Evolutionary conservation across 2,888 invertebrate species (phyloP).

Genomic region (Tipula lateralis): DNA sequence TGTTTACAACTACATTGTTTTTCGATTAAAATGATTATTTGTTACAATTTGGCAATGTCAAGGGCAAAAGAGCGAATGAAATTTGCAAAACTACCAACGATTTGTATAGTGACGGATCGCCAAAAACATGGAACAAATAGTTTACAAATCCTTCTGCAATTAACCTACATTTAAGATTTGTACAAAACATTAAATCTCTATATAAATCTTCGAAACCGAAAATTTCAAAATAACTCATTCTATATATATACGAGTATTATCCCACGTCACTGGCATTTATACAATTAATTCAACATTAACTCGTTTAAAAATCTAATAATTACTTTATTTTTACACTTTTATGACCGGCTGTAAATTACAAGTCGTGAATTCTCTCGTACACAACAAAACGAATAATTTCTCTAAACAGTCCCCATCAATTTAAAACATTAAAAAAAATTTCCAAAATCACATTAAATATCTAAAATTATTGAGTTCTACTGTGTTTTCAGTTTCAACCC

Average conservation of each 20-base stretch:
- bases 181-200: neutral
- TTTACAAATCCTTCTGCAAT: neutral
- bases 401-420: neutral
- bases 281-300: slow-evolving; percentile 1
- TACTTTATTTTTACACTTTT: neutral
- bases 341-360: neutral
- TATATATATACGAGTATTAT: neutral
- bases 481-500: neutral
- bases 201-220: neutral
- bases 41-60: neutral
- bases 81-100: neutral
- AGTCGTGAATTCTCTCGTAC: neutral
- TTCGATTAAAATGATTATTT: no score
- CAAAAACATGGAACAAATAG: no score
- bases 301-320: neutral
- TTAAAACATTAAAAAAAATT: neutral
- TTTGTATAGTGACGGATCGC: no score
- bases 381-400: neutral
- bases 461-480: slow-evolving; percentile 6
- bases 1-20: no score
- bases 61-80: neutral
- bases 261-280: neutral
- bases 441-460: neutral
- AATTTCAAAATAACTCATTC: neutral
- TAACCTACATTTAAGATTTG: neutral